Evolutionary conservation across 64 coral and sea anemone species (phyloP).

Genomic region (Trachythela sp.): DNA sequence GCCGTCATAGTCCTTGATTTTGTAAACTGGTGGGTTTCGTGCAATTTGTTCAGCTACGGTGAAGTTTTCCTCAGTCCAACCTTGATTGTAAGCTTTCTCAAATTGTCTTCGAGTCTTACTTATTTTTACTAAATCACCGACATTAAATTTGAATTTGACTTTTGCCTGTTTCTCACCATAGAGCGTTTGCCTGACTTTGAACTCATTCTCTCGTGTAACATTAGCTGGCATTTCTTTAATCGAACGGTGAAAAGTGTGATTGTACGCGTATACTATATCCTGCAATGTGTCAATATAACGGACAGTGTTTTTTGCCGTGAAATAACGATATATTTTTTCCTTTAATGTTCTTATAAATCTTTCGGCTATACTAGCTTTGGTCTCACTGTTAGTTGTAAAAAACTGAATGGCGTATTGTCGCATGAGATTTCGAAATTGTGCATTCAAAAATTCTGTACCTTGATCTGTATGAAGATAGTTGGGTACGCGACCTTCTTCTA

Average conservation of each 20-base stretch:
- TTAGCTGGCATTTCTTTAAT: background rate
- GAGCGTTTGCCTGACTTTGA: background rate
- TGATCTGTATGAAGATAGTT: background rate
- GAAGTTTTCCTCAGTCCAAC: conserved; percentile 6
- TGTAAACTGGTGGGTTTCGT: background rate
- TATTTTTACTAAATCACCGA: background rate
- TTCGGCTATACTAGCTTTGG: too few relatives aligned
- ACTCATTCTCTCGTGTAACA: conserved; percentile 9
- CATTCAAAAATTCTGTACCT: background rate
- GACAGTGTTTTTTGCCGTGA: conserved; percentile 14
- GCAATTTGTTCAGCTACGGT: background rate
- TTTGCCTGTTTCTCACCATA: background rate
- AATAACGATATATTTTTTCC: background rate
- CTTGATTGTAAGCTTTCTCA: background rate
- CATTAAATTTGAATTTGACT: background rate
- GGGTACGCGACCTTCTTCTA: conserved; percentile 1
- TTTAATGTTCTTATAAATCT: conserved; percentile 12
- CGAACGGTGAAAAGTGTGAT: conserved; percentile 2
- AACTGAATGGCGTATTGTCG: too few relatives aligned
- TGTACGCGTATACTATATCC: conserved; percentile 17
- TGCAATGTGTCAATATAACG: conserved; percentile 15
- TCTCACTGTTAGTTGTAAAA: too few relatives aligned
- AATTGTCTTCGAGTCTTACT: background rate
- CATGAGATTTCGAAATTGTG: too few relatives aligned
- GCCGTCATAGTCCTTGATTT: conserved; percentile 9